Conservation (phyloP, 2,888 invertebrate species). For the Stenichneumon culpator region DNA sequence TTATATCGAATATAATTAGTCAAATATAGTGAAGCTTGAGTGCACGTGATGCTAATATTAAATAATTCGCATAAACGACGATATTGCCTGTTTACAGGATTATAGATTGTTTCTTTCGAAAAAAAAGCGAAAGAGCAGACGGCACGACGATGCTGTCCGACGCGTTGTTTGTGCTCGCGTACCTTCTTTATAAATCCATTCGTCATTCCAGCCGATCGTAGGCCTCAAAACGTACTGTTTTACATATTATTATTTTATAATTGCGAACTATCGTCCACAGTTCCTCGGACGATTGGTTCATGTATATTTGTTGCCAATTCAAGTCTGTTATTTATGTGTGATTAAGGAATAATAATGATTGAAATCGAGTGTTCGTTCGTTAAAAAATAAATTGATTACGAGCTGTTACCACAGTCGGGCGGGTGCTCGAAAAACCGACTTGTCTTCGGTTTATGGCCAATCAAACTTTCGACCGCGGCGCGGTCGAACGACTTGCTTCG, state of each 20-base stretch:
- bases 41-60: slow-evolving; percentile 43
- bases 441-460: slow-evolving; percentile 28
- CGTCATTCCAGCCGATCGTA: slow-evolving; percentile 67
- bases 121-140: slow-evolving; percentile 19
- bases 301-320: slow-evolving; percentile 16
- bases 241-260: slow-evolving; percentile 35
- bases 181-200: slow-evolving; percentile 54
- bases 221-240: slow-evolving; percentile 45
- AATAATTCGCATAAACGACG: slow-evolving; percentile 37
- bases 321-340: slow-evolving; percentile 25
- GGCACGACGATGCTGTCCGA: not conserved
- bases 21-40: slow-evolving; percentile 43
- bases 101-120: slow-evolving; percentile 24
- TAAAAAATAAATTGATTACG: not conserved
- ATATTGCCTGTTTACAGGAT: slow-evolving; percentile 26
- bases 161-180: slow-evolving; percentile 41
- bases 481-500: slow-evolving; percentile 28
- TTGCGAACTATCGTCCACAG: not conserved
- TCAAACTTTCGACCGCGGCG: slow-evolving; percentile 20
- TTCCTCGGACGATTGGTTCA: slow-evolving; percentile 16
- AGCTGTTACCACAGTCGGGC: not conserved
- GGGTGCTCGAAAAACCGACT: not conserved
- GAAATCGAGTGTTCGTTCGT: slow-evolving; percentile 19
- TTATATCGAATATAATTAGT: slow-evolving; percentile 46
- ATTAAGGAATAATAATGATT: slow-evolving; percentile 11